A percentile compares a stretch with the other conserved stretches of the same genome.
Conservation (phyloP, 2,113 vertebrate genomes). For the Piliocolobus tephrosceles region DNA sequence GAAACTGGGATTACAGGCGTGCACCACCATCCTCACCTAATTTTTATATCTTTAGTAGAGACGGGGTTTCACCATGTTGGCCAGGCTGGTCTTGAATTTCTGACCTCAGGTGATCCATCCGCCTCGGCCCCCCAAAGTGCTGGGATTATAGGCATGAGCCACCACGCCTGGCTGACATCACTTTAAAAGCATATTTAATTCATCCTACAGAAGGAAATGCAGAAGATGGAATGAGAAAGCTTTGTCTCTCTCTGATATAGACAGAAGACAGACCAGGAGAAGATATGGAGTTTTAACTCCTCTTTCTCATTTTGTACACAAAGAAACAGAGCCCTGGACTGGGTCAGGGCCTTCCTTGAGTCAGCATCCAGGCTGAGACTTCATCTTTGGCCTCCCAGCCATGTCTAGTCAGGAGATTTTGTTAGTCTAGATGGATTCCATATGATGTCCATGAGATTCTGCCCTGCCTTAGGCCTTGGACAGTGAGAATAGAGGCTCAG, state of each 20-base stretch:
- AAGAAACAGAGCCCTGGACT: neutral
- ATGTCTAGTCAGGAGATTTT: conserved; percentile 15
- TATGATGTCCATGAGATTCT: conserved; percentile 30
- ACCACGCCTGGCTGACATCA: neutral
- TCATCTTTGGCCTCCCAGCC: neutral
- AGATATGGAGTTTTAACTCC: neutral
- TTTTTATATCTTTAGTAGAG: neutral
- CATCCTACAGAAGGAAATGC: neutral
- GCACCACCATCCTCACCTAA: neutral
- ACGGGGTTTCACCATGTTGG: neutral
- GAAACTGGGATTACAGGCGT: neutral
- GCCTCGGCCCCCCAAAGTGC: neutral
- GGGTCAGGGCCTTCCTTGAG: neutral
- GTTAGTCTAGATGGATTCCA: neutral
- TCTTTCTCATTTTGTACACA: neutral
- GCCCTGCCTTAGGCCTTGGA: neutral
- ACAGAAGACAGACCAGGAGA: neutral
- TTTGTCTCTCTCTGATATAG: neutral
- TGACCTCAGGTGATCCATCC: neutral
- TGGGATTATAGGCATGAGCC: neutral
- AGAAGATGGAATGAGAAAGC: neutral
- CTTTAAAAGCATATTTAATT: conserved; percentile 23
- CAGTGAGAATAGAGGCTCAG: neutral
- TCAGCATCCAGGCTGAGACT: neutral
- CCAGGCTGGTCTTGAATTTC: neutral